These are phyloP conservation scores for Pheosia tremula DNA, from an alignment of 2,888 invertebrate genomes.

Conservation along the genomic window DNA sequence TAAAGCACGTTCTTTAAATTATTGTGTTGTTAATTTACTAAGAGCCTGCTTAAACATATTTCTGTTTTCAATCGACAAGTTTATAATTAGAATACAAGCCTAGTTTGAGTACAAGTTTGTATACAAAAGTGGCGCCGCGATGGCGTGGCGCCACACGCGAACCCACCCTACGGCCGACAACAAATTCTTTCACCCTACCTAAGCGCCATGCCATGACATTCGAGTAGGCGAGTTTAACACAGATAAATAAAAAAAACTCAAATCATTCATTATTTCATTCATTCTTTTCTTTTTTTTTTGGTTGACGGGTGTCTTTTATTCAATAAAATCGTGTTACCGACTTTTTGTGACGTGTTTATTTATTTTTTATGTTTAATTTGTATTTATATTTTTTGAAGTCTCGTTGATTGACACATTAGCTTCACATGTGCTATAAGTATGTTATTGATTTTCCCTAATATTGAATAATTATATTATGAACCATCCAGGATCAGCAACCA, in stretches of 20 bases:
- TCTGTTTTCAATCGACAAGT: constrained; percentile 29
- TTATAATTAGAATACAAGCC: constrained; percentile 41
- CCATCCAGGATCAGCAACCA: no score
- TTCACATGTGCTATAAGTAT: no score
- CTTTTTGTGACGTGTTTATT: no score
- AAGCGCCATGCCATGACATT: constrained; percentile 25
- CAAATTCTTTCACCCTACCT: constrained; percentile 41
- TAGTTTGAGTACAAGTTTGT: constrained; percentile 30
- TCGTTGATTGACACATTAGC: no score
- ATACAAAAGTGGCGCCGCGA: constrained; percentile 41
- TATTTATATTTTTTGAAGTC: no score
- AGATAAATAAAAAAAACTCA: neutral
- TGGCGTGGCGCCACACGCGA: constrained; percentile 67
- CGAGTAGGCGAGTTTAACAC: constrained; percentile 22
- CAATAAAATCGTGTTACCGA: no score
- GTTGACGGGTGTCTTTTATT: no score
- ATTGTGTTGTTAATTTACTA: constrained; percentile 14
- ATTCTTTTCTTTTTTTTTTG: neutral
- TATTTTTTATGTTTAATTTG: no score
- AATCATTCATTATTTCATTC: neutral
- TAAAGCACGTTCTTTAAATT: no score
- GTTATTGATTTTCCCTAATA: no score
- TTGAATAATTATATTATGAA: no score
- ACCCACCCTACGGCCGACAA: constrained; percentile 37
- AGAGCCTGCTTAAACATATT: constrained; percentile 23